Base-by-base conservation (phyloP, 2,113 vertebrate species). In the Pseudopipra pipra region DNA sequence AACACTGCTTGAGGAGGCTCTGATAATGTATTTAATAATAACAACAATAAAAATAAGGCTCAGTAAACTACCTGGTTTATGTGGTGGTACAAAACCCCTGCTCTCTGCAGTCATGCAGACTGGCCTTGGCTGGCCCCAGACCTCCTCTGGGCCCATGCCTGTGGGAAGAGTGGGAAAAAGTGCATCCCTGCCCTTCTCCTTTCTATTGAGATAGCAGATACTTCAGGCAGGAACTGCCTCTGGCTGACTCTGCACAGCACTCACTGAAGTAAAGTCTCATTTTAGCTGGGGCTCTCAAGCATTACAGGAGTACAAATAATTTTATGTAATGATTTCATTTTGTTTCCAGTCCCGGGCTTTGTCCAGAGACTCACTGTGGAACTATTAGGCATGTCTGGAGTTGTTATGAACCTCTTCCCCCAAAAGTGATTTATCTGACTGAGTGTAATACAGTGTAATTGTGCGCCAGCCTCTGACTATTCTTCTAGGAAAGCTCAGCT, bases 271-370 rank as follows among this genome's bases (percentile, higher is more conserved):
- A n/a, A 74, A 44, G 55, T 56, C 76, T 87, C 49, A 58, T 95
- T 90, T 92, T 76, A 93, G 61, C 73, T 46, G 61, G 20, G 37
- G 31, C 46, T 93, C 27, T 90, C 76, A 90, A 94, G 85, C 23
- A 33, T 79, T 73, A 5, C 20, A 56, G 73, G 41, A 75, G 44
- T 35, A 93, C 44, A 93, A 78, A 95, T 94, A 84, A 96, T 95
- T 97, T 82, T 85, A 65, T 71, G 33, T 92, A 92, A 90, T 86
- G 72, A 65, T 90, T 96, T 95, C 70, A 94, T 93, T 94, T 92
- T 68, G 59, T 90, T 96, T 93, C 70, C 76, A 84, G 76, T 90
- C 62, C n/a, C 5, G 1, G 77, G 52, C 83, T 92, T 94, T 93
- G 65, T 86, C 62, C 88, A 90, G 85, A 87, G 66, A 51, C 68